These are phyloP conservation scores for Epinephelus awoara DNA, from an alignment of 2,797 vertebrate species.

Conservation along the genomic window DNA sequence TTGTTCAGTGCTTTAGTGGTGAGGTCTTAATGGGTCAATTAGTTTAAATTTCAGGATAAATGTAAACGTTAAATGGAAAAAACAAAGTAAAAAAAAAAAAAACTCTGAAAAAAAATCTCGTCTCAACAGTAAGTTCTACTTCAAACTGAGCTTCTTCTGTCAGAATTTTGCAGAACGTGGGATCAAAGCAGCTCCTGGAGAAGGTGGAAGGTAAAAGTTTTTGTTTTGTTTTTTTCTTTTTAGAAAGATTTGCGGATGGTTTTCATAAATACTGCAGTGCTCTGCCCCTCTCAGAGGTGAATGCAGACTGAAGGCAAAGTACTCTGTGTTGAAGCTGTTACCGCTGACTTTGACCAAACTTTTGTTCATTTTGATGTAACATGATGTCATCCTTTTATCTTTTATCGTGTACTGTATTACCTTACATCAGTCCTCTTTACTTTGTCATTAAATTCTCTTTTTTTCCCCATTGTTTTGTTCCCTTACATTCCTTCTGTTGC, in stretches of 20 bases:
- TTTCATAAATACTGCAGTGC: background rate
- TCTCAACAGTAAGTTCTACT: background rate
- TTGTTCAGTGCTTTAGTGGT: background rate
- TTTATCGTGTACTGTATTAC: background rate
- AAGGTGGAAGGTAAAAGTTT: background rate
- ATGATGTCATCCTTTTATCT: background rate
- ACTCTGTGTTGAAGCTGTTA: background rate
- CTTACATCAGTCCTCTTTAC: background rate
- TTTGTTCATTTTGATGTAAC: background rate
- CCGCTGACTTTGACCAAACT: background rate
- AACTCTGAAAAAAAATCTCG: background rate
- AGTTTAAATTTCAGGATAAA: background rate
- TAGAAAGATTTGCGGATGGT: background rate
- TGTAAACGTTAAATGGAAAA: background rate
- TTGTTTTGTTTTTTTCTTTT: no score
- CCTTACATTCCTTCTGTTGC: background rate
- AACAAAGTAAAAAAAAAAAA: background rate
- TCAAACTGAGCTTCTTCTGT: background rate
- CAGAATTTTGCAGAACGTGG: background rate
- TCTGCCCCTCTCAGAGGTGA: background rate
- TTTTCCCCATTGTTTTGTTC: background rate
- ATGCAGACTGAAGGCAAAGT: background rate
- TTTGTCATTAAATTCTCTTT: background rate
- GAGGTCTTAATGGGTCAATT: background rate
- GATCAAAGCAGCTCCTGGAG: conserved; percentile 4